Evolutionary conservation across 2,797 vertebrate genomes (phyloP), one percentile per base, ranked within the genome.

Genomic region (Tiaroga cobitis): DNA sequence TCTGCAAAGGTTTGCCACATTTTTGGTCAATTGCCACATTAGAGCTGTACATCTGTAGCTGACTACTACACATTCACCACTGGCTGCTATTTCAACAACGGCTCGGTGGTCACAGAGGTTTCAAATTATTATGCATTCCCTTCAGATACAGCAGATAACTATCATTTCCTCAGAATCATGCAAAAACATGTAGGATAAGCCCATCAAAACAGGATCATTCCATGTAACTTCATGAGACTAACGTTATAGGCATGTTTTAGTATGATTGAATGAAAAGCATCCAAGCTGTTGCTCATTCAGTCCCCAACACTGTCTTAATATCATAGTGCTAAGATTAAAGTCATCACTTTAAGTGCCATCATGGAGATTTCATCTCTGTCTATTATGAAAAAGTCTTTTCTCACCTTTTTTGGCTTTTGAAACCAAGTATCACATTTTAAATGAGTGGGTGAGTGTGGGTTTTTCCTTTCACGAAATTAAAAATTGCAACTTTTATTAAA

Each of bases 11-110:
- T 84, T 82, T 81, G 56, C 65, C 37, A 72, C 24, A 26, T 43
- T 61, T 85, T 89, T 89, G 88, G 86, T 89, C 88, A 84, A 56
- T 76, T 78, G 77, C 67, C 56, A 85, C 43, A 79, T 67, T 83
- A 75, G 9, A 83, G 39, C 81, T 59, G 32, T 65, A 32, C 51
- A 51, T 77, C 32, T 89, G 61, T 32, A 67, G 82, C 83, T 19
- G 80, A 80, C 34, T 5, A 70, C 69, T 8, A 16, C 18, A 43
- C 32, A 39, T 41, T 24, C 24, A 37, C 43, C 43, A 26, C 80
- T 34, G 24, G 54, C 41, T 77, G 39, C 56, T 72, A 7, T 80
- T 83, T 78, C 24, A 69, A 4, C 9, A 67, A 59, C 9, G 6
- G 19, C 37, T 77, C 5, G n/a, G 24, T 34, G 19, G 11, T n/a